Conservation (phyloP, 2,888 invertebrate genomes). For the Schrankia costaestrigalis region DNA sequence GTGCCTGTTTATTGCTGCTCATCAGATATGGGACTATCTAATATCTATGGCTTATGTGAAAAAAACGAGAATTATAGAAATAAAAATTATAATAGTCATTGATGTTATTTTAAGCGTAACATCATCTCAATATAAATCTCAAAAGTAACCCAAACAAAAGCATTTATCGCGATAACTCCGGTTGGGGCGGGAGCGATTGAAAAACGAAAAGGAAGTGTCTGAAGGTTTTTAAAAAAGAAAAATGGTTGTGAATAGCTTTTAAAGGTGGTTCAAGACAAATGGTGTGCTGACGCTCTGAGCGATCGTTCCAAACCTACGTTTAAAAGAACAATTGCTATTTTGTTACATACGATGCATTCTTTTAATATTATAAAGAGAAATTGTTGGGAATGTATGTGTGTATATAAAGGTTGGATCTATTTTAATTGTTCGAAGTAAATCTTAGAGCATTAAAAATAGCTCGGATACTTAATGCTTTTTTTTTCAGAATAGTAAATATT, state of each 20-base stretch:
- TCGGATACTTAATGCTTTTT: too few relatives aligned
- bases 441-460: too few relatives aligned
- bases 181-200: slow-evolving; percentile 68
- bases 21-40: too few relatives aligned
- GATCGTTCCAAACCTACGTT: slow-evolving; percentile 37
- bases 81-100: too few relatives aligned
- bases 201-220: slow-evolving; percentile 78
- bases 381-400: too few relatives aligned
- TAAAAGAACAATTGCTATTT: not conserved
- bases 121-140: slow-evolving; percentile 39
- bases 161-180: slow-evolving; percentile 75
- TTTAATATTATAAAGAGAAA: slow-evolving; percentile 6
- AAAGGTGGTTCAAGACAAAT: slow-evolving; percentile 77
- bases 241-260: slow-evolving; percentile 78
- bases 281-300: slow-evolving; percentile 51
- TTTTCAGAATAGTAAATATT: too few relatives aligned
- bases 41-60: too few relatives aligned
- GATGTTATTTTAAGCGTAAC: slow-evolving; percentile 11
- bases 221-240: slow-evolving; percentile 79
- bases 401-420: too few relatives aligned
- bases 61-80: too few relatives aligned
- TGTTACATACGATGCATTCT: slow-evolving; percentile 8
- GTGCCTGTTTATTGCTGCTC: too few relatives aligned
- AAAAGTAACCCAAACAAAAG: slow-evolving; percentile 58
- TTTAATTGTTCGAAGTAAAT: too few relatives aligned